Evolutionary conservation across 2,888 invertebrate species (phyloP).

Genomic region (Pheosia gnoma): DNA sequence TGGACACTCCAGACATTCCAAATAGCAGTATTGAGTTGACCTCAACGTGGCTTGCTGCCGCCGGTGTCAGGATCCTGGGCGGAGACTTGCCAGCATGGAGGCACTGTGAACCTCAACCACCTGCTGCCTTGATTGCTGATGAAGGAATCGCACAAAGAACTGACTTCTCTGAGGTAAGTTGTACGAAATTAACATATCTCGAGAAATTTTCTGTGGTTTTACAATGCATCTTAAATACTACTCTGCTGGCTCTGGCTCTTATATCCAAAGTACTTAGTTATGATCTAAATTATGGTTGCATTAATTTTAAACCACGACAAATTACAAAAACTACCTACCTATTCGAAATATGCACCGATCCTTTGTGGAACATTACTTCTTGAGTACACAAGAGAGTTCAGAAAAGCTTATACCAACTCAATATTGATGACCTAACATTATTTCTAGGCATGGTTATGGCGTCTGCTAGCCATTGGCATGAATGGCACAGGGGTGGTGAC

Average conservation of each 20-base stretch:
- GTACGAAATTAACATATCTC: conserved; percentile 16
- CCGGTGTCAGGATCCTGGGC: conserved; percentile 55
- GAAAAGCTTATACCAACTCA: too few species aligned
- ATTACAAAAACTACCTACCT: too few species aligned
- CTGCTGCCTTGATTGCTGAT: conserved; percentile 48
- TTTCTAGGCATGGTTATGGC: conserved; percentile 88
- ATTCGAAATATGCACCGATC: too few species aligned
- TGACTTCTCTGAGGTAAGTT: conserved; percentile 70
- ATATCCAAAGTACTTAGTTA: too few species aligned
- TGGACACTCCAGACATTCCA: conserved; percentile 48
- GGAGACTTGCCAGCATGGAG: conserved; percentile 34
- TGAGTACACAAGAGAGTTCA: too few species aligned
- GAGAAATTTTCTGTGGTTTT: too few species aligned
- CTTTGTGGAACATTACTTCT: too few species aligned
- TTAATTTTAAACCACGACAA: too few species aligned
- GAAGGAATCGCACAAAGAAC: conserved; percentile 54
- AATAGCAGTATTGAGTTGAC: conserved; percentile 51
- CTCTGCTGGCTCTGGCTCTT: too few species aligned
- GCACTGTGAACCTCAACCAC: conserved; percentile 39
- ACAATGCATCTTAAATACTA: too few species aligned
- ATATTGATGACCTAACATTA: conserved; percentile 13
- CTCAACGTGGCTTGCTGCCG: conserved; percentile 57
- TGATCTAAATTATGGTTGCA: too few species aligned
- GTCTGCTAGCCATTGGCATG: conserved; percentile 65
- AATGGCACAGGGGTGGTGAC: conserved; percentile 51